phyloP scores from a whole-genome alignment of 2,797 vertebrate species.

The Onychomys leucogaster region DNA sequence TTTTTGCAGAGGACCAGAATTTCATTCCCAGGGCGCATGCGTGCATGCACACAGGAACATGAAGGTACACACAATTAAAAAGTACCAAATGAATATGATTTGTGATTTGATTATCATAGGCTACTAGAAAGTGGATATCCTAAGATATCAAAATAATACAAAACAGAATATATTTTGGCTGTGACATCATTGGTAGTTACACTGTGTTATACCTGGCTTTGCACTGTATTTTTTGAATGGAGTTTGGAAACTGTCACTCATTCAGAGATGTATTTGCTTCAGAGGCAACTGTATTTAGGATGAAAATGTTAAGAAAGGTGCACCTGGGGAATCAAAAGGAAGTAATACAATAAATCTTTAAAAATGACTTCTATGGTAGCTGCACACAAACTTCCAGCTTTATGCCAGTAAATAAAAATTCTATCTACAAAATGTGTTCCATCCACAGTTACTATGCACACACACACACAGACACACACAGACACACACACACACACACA shows the following conservation, averaged over 20 bases:
- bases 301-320: constrained; percentile 21
- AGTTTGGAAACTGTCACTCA: constrained; percentile 58
- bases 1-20: background rate
- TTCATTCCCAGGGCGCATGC: background rate
- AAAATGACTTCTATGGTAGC: constrained; percentile 24
- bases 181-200: background rate
- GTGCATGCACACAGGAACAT: background rate
- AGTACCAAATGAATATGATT: background rate
- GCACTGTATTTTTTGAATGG: constrained; percentile 46
- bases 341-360: constrained; percentile 69
- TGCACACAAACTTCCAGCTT: constrained; percentile 54
- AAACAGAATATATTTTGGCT: background rate
- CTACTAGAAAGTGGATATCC: background rate
- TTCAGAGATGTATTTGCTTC: constrained; percentile 54
- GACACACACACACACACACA: background rate
- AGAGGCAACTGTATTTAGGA: constrained; percentile 44
- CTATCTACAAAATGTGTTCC: constrained; percentile 61
- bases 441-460: background rate
- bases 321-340: constrained; percentile 40
- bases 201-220: background rate
- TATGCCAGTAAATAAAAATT: constrained; percentile 61
- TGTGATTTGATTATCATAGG: constrained; percentile 23
- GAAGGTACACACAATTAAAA: background rate
- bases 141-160: constrained; percentile 23
- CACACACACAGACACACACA: background rate